Percentiles rank a stretch among this genome's conserved stretches.
Evolutionary conservation across 2,113 vertebrate genomes (phyloP).

Genomic region (Ursus arctos): DNA sequence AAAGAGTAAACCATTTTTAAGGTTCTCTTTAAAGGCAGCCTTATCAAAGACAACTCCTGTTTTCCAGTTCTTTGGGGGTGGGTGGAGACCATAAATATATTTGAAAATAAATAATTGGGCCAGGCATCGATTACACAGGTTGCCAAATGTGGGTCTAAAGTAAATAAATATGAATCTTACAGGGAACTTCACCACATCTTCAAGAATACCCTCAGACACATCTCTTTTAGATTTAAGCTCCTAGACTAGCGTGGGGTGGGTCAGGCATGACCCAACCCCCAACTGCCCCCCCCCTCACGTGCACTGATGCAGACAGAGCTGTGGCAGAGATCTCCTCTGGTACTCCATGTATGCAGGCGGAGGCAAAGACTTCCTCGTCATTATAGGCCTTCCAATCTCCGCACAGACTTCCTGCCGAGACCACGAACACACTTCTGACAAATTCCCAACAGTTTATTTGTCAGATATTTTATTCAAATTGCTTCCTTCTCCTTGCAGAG

Average conservation of each 20-base stretch:
- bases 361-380: constrained; percentile 41
- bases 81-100: neutral
- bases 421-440: constrained; percentile 66
- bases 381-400: neutral
- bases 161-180: constrained; percentile 54
- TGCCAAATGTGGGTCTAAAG: constrained; percentile 55
- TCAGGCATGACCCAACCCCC: accelerated
- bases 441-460: constrained; percentile 70
- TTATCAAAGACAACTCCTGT: neutral
- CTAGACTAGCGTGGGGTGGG: neutral
- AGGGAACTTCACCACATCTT: constrained; percentile 48
- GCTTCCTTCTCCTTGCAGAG: constrained; percentile 71
- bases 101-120: constrained; percentile 60
- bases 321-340: neutral
- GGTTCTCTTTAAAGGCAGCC: constrained; percentile 33
- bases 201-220: neutral
- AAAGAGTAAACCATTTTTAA: constrained; percentile 22
- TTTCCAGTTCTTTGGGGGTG: constrained; percentile 53
- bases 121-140: constrained; percentile 42
- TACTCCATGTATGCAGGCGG: neutral
- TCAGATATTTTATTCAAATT: constrained; percentile 79
- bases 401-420: constrained; percentile 65
- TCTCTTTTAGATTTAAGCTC: neutral
- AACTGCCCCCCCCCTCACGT: accelerated
- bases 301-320: neutral